Evolutionary conservation across 2,797 vertebrate species (phyloP).

Genomic region (Phalloptychus januarius): DNA sequence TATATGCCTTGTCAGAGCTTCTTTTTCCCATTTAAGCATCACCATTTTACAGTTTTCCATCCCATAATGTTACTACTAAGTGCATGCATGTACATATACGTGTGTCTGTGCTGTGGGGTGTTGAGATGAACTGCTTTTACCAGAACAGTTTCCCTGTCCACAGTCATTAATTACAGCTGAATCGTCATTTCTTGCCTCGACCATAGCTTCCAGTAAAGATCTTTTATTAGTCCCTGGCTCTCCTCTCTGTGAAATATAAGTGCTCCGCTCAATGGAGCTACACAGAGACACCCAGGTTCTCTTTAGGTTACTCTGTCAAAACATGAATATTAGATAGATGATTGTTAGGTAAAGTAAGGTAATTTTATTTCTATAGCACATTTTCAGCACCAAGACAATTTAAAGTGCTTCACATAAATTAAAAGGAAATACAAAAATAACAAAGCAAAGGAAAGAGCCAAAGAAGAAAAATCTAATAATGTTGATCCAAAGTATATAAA

Average conservation of each 20-base stretch:
- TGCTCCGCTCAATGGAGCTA: slow-evolving; percentile 18
- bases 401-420: no score
- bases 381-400: no score
- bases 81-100: background rate
- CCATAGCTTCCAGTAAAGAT: slow-evolving; percentile 51
- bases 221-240: slow-evolving; percentile 33
- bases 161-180: slow-evolving; percentile 50
- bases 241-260: slow-evolving; percentile 43
- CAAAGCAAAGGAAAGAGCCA: no score
- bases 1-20: background rate
- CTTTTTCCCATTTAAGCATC: background rate
- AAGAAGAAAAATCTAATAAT: no score
- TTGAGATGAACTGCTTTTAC: slow-evolving; percentile 39
- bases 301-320: slow-evolving; percentile 15
- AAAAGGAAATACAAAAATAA: no score
- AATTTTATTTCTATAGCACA: no score
- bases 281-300: background rate
- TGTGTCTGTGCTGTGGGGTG: slow-evolving; percentile 22
- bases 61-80: background rate
- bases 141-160: slow-evolving; percentile 25
- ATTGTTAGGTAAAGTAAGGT: background rate
- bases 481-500: no score
- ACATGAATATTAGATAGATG: background rate
- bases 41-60: background rate
- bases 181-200: slow-evolving; percentile 45